phyloP scores from a whole-genome alignment of 64 coral and sea anemone genomes.

The Orbicella faveolata region DNA sequence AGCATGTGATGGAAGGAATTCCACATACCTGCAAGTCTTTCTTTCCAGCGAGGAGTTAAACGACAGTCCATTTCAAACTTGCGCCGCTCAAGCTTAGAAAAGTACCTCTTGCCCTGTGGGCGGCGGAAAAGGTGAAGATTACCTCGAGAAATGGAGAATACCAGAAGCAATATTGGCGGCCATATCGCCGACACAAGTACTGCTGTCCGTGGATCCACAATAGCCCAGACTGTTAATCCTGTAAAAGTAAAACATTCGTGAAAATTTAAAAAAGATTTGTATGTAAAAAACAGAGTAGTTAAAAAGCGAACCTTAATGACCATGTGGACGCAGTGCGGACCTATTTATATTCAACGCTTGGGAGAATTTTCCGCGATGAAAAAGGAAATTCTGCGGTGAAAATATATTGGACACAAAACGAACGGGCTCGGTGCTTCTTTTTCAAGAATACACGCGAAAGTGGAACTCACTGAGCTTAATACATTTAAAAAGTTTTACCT shows the following conservation, averaged over 20 bases:
- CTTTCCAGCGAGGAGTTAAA: conserved; percentile 11
- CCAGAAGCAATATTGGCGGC: conserved; percentile 66
- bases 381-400: too few species aligned
- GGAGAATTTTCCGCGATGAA: too few species aligned
- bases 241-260: not conserved
- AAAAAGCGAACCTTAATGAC: too few species aligned
- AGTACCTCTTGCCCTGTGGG: not conserved
- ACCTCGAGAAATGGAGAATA: conserved; percentile 46
- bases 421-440: too few species aligned
- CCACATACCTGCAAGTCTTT: conserved; percentile 44
- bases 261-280: too few species aligned
- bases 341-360: too few species aligned
- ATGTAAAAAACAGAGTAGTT: too few species aligned
- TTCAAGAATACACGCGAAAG: too few species aligned
- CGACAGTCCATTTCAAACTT: conserved; percentile 27
- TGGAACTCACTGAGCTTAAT: too few species aligned
- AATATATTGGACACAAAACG: too few species aligned
- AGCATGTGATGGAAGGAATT: conserved; percentile 34
- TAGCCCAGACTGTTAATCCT: conserved; percentile 74
- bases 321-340: too few species aligned
- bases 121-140: not conserved
- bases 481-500: too few species aligned
- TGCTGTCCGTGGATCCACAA: conserved; percentile 57
- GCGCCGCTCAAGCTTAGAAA: not conserved
- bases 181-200: conserved; percentile 52